Percentiles rank a stretch among this genome's conserved stretches.
phyloP scores from a whole-genome alignment of 2,888 invertebrate genomes.

The Drosophila acutilabella region DNA sequence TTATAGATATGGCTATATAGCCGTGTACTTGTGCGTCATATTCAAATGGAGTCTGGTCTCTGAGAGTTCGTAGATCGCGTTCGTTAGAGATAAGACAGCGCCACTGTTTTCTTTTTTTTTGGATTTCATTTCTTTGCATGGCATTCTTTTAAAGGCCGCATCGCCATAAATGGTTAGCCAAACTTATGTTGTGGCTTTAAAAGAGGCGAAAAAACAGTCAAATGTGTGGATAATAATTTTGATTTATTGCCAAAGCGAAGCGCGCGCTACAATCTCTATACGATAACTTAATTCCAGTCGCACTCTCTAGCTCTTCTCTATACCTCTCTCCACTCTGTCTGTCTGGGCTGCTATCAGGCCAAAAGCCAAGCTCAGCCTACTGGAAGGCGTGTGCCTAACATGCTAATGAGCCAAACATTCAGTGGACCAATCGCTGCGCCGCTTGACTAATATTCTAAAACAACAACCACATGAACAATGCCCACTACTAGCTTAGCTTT shows the following conservation, averaged over 20 bases:
- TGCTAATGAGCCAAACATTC: conserved; percentile 76
- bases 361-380: conserved; percentile 38
- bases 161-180: conserved; percentile 67
- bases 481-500: conserved; percentile 50
- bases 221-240: conserved; percentile 81
- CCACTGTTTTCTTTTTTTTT: conserved; percentile 61
- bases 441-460: conserved; percentile 54
- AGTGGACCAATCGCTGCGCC: conserved; percentile 70
- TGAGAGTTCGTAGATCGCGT: conserved; percentile 71
- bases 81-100: conserved; percentile 75
- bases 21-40: conserved; percentile 78
- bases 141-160: conserved; percentile 78
- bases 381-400: conserved; percentile 77
- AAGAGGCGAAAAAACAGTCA: conserved; percentile 42
- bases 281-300: conserved; percentile 66
- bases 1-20: not conserved
- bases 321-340: not conserved
- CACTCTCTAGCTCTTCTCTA: not conserved
- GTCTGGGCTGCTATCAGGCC: conserved; percentile 55
- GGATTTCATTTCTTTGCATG: conserved; percentile 8
- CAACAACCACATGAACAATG: conserved; percentile 44
- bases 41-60: conserved; percentile 69
- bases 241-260: conserved; percentile 72
- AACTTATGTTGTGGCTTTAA: conserved; percentile 68
- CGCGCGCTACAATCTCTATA: conserved; percentile 57